Evolutionary conservation across 2,113 vertebrate species (phyloP), one percentile per base, ranked within the genome.

Genomic region (Proteles cristata): DNA sequence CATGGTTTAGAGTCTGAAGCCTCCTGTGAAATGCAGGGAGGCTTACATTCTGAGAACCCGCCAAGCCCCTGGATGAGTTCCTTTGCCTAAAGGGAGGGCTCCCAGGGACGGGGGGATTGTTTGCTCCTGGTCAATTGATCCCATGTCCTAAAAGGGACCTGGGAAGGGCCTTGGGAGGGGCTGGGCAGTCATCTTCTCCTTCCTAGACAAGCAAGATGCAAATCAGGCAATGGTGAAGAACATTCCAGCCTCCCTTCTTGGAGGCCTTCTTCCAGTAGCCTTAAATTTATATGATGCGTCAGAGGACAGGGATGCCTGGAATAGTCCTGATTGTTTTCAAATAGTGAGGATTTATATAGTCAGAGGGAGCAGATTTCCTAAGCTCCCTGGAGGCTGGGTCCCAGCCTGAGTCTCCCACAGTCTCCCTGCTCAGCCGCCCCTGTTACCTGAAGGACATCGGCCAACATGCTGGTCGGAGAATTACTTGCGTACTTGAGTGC

Each of bases 361-460:
- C 45, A 88, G 84, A 19, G 16, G n/a, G 7, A 79, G 71, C 17
- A 53, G 93, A 93, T 97, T 97, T 98, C 89, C 97, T 95, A 82
- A 71, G 92, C 95, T 97, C 76, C 88, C 91, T 94, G 97, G 79
- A 98, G 97, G 79, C 93, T 96, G 95, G 76, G 53, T 21, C 95
- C 77, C 96, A 95, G 97, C 97, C 97, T 81, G 45, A 85, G 61
- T 53, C 84, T 88, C 87, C 17, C 77, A 88, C 90, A 91, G 68
- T 17, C 45, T 97, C 84, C 94, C 43, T 89, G 96, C 88, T 97
- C 76, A 58, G 48, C 33, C 1, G 45, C 94, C 88, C 2, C 9
- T 71, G 94, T 73, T 61, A 97, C 94, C 96, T 96, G 92, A 92
- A 90, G 33, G 83, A 93, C 84, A 90, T 35, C 68, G 5, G 55